phyloP scores from a whole-genome alignment of 2,888 invertebrate species.

The Ommatoiulus sabulosus region DNA sequence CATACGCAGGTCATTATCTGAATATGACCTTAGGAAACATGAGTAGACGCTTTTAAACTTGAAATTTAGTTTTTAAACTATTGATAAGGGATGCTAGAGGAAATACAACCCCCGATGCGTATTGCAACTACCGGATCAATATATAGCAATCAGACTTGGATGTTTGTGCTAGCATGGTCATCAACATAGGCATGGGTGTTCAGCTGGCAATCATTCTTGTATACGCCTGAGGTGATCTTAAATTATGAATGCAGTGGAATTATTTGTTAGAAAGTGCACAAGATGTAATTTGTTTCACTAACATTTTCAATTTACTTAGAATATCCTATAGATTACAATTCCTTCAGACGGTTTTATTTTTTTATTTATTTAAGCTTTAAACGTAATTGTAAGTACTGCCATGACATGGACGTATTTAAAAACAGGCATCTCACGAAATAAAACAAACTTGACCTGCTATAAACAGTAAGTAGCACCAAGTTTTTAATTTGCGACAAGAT shows the following conservation, averaged over 20 bases:
- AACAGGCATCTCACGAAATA: too few species aligned
- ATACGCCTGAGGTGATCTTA: neutral
- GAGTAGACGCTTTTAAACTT: constrained; percentile 23
- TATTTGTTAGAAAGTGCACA: neutral
- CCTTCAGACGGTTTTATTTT: too few species aligned
- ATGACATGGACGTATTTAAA: too few species aligned
- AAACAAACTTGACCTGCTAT: too few species aligned
- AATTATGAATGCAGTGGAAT: neutral
- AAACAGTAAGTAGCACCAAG: too few species aligned
- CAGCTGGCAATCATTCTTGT: neutral
- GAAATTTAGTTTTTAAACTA: constrained; percentile 41
- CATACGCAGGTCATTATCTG: constrained; percentile 16
- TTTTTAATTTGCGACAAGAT: too few species aligned
- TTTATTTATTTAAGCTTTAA: too few species aligned
- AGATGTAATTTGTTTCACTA: neutral
- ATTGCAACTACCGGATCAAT: neutral
- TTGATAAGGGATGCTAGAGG: constrained; percentile 2
- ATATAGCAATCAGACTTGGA: neutral
- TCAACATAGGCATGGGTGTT: neutral
- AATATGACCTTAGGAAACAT: neutral
- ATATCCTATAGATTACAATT: too few species aligned
- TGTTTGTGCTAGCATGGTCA: neutral
- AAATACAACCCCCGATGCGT: neutral
- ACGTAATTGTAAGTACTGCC: too few species aligned
- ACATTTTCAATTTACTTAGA: neutral